These are phyloP conservation scores for Apeira syringaria DNA, from an alignment of 2,888 invertebrate species.

Conservation along the genomic window DNA sequence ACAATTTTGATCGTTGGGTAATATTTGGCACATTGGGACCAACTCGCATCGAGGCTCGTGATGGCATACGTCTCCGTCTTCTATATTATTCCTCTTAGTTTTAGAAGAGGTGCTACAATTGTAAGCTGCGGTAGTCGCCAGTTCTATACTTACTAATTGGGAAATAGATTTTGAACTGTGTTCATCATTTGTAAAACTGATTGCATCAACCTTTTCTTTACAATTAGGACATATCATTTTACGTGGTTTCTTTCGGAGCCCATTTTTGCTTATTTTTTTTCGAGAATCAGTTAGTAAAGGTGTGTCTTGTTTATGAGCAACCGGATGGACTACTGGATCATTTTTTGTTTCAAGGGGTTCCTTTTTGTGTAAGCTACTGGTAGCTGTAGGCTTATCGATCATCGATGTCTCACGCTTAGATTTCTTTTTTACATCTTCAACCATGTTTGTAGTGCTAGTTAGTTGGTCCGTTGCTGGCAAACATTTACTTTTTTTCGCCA, in stretches of 20 bases:
- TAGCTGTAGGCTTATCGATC: conserved; percentile 49
- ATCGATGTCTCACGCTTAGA: conserved; percentile 31
- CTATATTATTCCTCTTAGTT: conserved; percentile 28
- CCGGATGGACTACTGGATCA: conserved; percentile 24
- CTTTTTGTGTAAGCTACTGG: conserved; percentile 34
- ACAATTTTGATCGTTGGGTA: conserved; percentile 49
- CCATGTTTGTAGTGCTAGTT: conserved; percentile 43
- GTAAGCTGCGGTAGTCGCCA: conserved; percentile 37
- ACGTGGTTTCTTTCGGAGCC: conserved; percentile 40
- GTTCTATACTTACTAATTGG: conserved; percentile 38
- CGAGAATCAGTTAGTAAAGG: conserved; percentile 23
- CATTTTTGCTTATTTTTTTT: conserved; percentile 34
- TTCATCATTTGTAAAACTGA: conserved; percentile 57
- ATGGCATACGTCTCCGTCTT: conserved; percentile 45
- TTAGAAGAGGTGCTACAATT: conserved; percentile 38
- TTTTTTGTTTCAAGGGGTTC: conserved; percentile 30
- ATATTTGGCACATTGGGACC: conserved; percentile 64
- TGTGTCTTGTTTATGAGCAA: conserved; percentile 27
- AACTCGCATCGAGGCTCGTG: conserved; percentile 66
- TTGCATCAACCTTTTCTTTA: conserved; percentile 57
- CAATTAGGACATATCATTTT: conserved; percentile 64
- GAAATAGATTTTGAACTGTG: conserved; percentile 39
- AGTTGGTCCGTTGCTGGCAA: conserved; percentile 42
- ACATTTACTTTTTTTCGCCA: conserved; percentile 47
- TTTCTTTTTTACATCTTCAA: conserved; percentile 32